Conservation (phyloP, 2,797 vertebrate species). For the Gastrophryne carolinensis region DNA sequence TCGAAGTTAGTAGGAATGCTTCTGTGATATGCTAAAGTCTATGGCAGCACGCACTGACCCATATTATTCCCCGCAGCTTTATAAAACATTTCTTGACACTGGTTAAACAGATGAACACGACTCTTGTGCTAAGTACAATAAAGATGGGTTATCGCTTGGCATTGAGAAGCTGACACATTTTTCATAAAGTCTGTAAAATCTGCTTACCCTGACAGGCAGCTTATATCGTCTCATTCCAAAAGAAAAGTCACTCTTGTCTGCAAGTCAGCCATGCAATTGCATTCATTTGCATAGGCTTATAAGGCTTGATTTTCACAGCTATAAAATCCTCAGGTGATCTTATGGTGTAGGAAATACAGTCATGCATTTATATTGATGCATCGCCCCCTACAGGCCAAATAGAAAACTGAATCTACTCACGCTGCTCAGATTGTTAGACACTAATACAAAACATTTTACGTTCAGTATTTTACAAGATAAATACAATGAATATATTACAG, state of each 20-base stretch:
- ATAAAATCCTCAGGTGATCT: not conserved
- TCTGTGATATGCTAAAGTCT: too few relatives aligned
- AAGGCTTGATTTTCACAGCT: not conserved
- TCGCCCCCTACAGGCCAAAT: constrained; percentile 3
- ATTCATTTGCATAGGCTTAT: constrained; percentile 11
- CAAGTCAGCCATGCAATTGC: not conserved
- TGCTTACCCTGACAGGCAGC: not conserved
- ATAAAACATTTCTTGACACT: not conserved
- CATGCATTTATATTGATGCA: not conserved
- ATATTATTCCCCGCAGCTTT: not conserved
- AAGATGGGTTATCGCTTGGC: not conserved
- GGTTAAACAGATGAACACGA: not conserved
- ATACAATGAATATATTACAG: not conserved
- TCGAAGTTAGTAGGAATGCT: too few relatives aligned
- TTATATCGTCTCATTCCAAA: not conserved
- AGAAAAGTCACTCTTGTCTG: not conserved
- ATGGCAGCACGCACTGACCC: not conserved
- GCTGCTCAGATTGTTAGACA: not conserved
- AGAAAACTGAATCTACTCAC: not conserved
- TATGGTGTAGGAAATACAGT: not conserved
- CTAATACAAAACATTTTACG: too few relatives aligned
- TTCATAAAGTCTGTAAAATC: constrained; percentile 1
- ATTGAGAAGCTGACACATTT: not conserved
- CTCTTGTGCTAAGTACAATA: not conserved
- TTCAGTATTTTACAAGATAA: too few relatives aligned